Evolutionary conservation across 2,113 vertebrate species (phyloP), one percentile per base, ranked within the genome.

Genomic region (Thymallus thymallus): DNA sequence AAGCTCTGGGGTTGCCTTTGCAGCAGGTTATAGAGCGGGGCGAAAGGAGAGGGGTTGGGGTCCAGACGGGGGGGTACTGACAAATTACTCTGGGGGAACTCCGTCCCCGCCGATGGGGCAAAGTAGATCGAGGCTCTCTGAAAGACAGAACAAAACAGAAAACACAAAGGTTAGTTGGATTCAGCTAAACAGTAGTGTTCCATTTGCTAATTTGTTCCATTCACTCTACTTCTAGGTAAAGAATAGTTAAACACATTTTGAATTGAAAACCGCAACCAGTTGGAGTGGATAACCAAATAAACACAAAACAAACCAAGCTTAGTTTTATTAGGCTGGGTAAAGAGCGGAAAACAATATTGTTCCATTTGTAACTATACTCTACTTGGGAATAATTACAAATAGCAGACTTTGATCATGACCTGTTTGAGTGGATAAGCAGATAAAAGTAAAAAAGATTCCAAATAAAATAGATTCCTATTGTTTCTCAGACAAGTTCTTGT

Each of bases 1-100:
- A 60, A 29, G 58, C 56, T 14, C 1, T 77, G 75, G 65, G 26
- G 7, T 64, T 78, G n/a, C n/a, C n/a, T n/a, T n/a, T n/a, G 80
- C 74, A 76, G 72, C 32, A 81, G 60, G 68, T 74, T 73, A 69
- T 80, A 78, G 55, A 84, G 74, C 0, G 88, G 85, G n/a, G 81
- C 61, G 5, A 86, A 89, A 4, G 88, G 85, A 30, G 88, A 71
- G 1, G 84, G 82, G 58, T 73, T 83, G 23, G 62, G 73, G 16
- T 86, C 74, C 2, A 56, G 60, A 22, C 70, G 61, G 9, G 20
- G 12, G 12, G 22, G 9, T 9, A 73, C 41, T 4, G 70, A 41
- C 3, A 60, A 60, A 61, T 68, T 76, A 23, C 63, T 79, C 23
- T 80, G 72, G 1, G 83, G 71, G 1, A 82, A 16, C 18, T 32